Conservation (phyloP, 2,113 vertebrate species). For the Maccullochella peelii region DNA sequence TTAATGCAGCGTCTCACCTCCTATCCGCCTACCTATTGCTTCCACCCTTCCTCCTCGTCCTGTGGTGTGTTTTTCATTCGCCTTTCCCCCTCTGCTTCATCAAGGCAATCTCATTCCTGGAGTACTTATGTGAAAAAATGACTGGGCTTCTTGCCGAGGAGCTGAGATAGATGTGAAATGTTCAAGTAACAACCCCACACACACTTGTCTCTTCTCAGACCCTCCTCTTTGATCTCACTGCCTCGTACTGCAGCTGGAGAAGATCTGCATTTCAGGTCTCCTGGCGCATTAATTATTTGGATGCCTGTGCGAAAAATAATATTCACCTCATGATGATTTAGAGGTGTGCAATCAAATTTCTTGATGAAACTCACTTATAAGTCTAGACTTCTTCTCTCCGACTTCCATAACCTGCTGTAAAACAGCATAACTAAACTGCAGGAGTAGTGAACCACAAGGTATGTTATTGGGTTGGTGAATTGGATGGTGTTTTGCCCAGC, state of each 20-base stretch:
- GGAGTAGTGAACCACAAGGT: neutral
- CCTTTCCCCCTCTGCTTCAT: neutral
- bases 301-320: neutral
- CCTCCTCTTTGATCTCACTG: conserved; percentile 54
- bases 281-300: conserved; percentile 19
- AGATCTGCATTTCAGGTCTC: conserved; percentile 32
- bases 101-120: neutral
- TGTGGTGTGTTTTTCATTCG: neutral
- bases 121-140: conserved; percentile 20
- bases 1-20: conserved; percentile 34
- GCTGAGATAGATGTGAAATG: conserved; percentile 22
- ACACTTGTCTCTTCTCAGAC: conserved; percentile 17
- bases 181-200: conserved; percentile 42
- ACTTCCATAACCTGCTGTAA: neutral
- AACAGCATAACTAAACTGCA: neutral
- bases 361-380: neutral
- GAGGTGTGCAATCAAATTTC: neutral
- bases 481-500: neutral
- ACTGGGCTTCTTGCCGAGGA: conserved; percentile 9
- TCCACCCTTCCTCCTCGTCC: neutral
- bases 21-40: neutral
- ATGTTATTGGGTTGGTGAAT: neutral
- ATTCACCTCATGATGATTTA: neutral
- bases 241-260: conserved; percentile 17
- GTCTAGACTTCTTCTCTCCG: neutral